Base-by-base conservation (phyloP, 2,888 invertebrate genomes). In the Apocheima hispidaria region DNA sequence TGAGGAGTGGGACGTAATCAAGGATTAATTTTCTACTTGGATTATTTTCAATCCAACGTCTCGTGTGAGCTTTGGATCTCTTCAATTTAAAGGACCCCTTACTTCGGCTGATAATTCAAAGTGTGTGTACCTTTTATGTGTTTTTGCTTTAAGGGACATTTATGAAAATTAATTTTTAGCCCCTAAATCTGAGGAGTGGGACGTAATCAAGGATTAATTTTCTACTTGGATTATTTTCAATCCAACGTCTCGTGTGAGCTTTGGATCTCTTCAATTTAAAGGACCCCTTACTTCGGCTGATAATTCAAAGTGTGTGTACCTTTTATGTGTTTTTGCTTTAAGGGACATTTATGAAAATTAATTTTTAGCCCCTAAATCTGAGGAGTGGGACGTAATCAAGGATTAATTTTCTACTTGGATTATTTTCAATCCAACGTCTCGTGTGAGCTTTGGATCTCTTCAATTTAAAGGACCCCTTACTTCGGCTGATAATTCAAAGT, bases 391-490 rank as follows among this genome's bases (percentile, higher is more conserved):
- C 21, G 41, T 90, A 90, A 92, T 92, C 90, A 91, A 86, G 88
- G 89, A 90, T 92, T 92, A 90, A 92, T 92, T 92, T 92, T 92
- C 90, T 89, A 87, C 91, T 88, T 85, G 92, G 87, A 91, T 92
- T 90, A 90, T 86, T 92, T 92, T 92, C 92, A 92, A 92, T 92
- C 83, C 88, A 82, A 80, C 84, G 81, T 76, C 86, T 75, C 87
- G 82, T 83, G 87, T 85, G 83, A 81, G 88, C 81, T 86, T 87
- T 83, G 82, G 82, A 85, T 82, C 81, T 84, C 88, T 88, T 84
- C 82, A 88, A 87, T 86, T 87, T 84, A 82, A 84, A 86, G 83
- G 83, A 80, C 74, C 75, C 79, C 77, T 77, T 73, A 75, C 77
- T 78, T 78, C 72, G 71, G 66, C 77, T 80, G 76, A 81, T 84